These are phyloP conservation scores for Natator depressus DNA, from an alignment of 2,113 vertebrate genomes.

Conservation along the genomic window DNA sequence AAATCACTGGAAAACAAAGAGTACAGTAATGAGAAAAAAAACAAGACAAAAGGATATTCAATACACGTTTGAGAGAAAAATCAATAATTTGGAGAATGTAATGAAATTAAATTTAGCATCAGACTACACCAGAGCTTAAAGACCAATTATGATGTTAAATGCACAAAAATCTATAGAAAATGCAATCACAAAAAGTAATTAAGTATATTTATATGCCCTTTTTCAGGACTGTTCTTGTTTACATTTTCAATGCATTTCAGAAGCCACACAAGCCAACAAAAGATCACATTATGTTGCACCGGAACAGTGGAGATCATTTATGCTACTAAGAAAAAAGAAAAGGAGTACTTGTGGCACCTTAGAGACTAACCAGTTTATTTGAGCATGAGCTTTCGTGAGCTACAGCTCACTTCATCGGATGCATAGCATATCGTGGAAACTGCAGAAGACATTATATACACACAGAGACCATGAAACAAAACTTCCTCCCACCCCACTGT, in stretches of 20 bases:
- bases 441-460: too few relatives aligned
- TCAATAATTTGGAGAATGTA: conserved; percentile 13
- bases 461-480: too few relatives aligned
- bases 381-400: too few relatives aligned
- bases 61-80: background rate
- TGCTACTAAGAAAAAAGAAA: too few relatives aligned
- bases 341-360: too few relatives aligned
- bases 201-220: background rate
- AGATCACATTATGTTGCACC: background rate
- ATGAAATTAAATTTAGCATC: background rate
- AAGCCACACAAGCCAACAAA: background rate
- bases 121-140: background rate
- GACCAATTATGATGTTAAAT: background rate
- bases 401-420: too few relatives aligned
- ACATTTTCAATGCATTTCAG: background rate
- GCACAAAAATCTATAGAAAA: background rate
- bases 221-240: background rate
- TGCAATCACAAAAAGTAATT: background rate
- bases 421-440: too few relatives aligned
- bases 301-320: rapidly evolving
- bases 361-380: too few relatives aligned
- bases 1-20: conserved; percentile 84
- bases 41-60: background rate
- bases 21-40: conserved; percentile 8
- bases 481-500: too few relatives aligned